These are phyloP conservation scores for Mechanitis messenoides DNA, from an alignment of 2,888 invertebrate genomes.

Conservation along the genomic window DNA sequence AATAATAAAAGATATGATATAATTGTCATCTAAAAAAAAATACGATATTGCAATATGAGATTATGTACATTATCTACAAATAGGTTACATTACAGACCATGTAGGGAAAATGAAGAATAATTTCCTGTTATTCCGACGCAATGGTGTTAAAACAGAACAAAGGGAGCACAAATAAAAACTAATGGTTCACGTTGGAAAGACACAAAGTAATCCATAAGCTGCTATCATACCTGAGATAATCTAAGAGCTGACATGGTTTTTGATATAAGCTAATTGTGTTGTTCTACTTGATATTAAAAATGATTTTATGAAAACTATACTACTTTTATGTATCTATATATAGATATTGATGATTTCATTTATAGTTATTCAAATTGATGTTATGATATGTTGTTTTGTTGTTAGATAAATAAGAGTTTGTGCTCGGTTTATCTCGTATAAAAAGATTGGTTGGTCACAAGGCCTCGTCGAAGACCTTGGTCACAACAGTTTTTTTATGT, in stretches of 20 bases:
- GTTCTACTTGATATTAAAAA: too few relatives aligned
- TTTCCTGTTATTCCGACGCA: slow-evolving; percentile 33
- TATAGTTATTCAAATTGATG: too few relatives aligned
- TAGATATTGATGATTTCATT: too few relatives aligned
- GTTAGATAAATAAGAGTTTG: too few relatives aligned
- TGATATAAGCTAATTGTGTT: slow-evolving; percentile 30
- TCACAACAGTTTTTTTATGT: too few relatives aligned
- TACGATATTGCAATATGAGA: not conserved
- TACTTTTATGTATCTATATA: not conserved
- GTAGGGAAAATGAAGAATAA: slow-evolving; percentile 37
- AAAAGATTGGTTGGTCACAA: too few relatives aligned
- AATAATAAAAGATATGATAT: too few relatives aligned
- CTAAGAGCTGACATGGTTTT: slow-evolving; percentile 28
- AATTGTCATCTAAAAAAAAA: not conserved
- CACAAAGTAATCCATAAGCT: slow-evolving; percentile 37
- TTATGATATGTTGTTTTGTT: too few relatives aligned
- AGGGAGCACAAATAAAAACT: slow-evolving; percentile 37
- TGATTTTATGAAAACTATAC: not conserved
- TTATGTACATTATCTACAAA: slow-evolving; percentile 6
- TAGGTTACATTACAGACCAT: slow-evolving; percentile 26
- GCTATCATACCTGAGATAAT: slow-evolving; percentile 37
- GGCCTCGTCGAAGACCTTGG: too few relatives aligned
- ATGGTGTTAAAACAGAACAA: slow-evolving; percentile 34
- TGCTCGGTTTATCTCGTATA: too few relatives aligned
- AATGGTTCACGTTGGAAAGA: slow-evolving; percentile 34